Evolutionary conservation across 2,113 vertebrate genomes (phyloP).

Genomic region (Actenoides lindsayi): DNA sequence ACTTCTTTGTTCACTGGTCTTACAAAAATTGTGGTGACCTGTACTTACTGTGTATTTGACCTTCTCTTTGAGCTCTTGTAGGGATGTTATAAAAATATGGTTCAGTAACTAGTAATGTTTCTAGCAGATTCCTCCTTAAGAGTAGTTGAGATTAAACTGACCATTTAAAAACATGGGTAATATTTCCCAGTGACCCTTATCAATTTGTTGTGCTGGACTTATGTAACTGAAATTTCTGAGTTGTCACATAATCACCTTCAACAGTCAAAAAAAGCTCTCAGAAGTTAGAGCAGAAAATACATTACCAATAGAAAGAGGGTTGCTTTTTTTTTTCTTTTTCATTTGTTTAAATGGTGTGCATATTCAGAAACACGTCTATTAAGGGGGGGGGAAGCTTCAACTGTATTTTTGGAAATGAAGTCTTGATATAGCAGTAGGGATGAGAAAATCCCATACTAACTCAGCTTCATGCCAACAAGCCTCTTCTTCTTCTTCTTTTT

Average conservation of each 20-base stretch:
- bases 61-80: neutral
- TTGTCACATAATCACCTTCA: neutral
- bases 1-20: neutral
- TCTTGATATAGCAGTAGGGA: fast-evolving
- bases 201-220: neutral
- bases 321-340: neutral
- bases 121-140: neutral
- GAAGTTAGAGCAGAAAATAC: neutral
- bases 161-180: neutral
- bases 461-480: neutral
- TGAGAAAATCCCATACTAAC: neutral
- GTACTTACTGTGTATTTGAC: neutral
- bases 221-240: neutral
- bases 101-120: neutral
- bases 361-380: neutral
- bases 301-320: neutral
- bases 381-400: fast-evolving
- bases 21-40: neutral
- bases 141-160: neutral
- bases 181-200: neutral
- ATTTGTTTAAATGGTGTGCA: neutral
- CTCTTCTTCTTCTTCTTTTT: too few species aligned
- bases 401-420: neutral
- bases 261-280: neutral
- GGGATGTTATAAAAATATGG: neutral